Percentiles rank a stretch among this genome's conserved stretches.
phyloP scores from a whole-genome alignment of 2,797 vertebrate species.

The Sebastes oblongus region DNA sequence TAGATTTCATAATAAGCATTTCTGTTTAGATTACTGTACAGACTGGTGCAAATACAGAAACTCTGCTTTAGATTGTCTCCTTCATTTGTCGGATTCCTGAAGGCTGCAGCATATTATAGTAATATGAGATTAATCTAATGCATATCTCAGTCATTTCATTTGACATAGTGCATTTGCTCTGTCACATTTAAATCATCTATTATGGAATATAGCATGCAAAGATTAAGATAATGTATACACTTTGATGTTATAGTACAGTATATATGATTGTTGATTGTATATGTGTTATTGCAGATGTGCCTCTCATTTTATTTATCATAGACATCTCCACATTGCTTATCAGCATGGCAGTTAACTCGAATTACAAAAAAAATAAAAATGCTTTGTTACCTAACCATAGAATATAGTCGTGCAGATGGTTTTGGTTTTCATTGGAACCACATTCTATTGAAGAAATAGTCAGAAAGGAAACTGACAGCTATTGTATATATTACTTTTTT shows the following conservation, averaged over 20 bases:
- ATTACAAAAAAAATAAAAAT: background rate
- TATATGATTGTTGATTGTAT: background rate
- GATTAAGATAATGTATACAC: background rate
- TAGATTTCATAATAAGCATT: background rate
- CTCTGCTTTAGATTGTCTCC: background rate
- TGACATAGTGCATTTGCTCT: conserved; percentile 15
- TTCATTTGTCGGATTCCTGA: conserved; percentile 25
- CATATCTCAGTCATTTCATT: conserved; percentile 26
- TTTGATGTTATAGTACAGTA: background rate
- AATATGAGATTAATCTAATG: conserved; percentile 26
- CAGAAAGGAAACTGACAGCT: background rate
- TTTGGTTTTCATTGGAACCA: background rate
- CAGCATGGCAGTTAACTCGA: background rate
- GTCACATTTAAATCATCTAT: background rate
- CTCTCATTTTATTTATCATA: background rate
- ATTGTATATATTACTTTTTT: background rate
- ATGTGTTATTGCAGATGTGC: background rate
- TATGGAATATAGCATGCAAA: background rate
- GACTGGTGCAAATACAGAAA: background rate
- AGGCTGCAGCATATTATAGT: conserved; percentile 9
- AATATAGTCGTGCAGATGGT: background rate
- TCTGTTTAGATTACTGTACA: background rate
- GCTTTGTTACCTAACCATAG: background rate
- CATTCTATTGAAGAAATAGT: background rate
- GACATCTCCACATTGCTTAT: background rate